A percentile compares a stretch with the other conserved stretches of the same genome.
Conservation (phyloP, 2,797 vertebrate genomes). For the Scleropages formosus region DNA sequence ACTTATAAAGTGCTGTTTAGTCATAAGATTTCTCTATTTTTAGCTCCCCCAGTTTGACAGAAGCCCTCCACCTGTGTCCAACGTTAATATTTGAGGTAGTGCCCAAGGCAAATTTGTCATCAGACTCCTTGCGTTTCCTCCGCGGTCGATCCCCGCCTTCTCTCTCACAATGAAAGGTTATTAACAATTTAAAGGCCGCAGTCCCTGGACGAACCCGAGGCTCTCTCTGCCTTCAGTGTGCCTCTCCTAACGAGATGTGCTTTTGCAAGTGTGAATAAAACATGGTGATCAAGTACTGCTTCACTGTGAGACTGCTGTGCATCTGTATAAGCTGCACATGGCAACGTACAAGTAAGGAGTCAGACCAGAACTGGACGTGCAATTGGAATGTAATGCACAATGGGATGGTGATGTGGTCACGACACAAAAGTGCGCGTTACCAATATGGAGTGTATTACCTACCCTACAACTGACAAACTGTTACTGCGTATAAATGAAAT, state of each 20-base stretch:
- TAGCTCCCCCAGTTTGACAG: not conserved
- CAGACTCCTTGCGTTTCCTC: conserved; percentile 23
- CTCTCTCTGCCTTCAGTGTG: not conserved
- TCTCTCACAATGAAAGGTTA: conserved; percentile 24
- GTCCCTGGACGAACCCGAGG: not conserved
- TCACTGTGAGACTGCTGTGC: not conserved
- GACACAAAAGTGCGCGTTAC: too few species aligned
- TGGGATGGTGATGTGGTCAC: too few species aligned
- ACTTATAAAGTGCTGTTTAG: not conserved
- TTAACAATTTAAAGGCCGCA: conserved; percentile 36
- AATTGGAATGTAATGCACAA: too few species aligned
- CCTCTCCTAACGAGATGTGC: conserved; percentile 1
- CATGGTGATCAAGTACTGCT: not conserved
- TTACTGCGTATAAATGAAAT: too few species aligned
- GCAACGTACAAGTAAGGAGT: too few species aligned
- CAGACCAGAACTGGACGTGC: too few species aligned
- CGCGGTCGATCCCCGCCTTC: not conserved
- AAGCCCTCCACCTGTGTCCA: conserved; percentile 12
- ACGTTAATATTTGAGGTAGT: conserved; percentile 34
- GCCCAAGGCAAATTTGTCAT: conserved; percentile 35
- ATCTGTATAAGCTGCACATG: not conserved
- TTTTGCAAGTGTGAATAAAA: not conserved
- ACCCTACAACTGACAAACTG: too few species aligned
- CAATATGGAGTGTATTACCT: too few species aligned
- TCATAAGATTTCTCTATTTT: not conserved